Evolutionary conservation across 2,888 invertebrate species (phyloP).

Genomic region (Sesia apiformis): DNA sequence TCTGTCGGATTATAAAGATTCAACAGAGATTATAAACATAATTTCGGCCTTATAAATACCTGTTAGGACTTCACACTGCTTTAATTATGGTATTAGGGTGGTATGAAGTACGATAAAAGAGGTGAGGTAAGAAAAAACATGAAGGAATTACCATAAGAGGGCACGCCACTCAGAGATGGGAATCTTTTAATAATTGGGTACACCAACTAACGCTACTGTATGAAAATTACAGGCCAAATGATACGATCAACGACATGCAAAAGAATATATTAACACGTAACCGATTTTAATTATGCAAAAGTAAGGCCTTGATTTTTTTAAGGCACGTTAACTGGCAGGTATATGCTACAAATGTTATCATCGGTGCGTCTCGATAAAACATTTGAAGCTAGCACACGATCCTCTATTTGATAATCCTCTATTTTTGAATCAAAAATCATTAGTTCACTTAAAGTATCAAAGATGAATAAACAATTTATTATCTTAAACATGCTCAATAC

Average conservation of each 20-base stretch:
- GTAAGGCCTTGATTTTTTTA: constrained; percentile 44
- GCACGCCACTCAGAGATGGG: constrained; percentile 50
- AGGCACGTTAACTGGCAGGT: background rate
- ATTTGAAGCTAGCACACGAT: too few species aligned
- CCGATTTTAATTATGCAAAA: constrained; percentile 50
- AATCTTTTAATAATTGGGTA: constrained; percentile 57
- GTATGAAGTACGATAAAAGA: constrained; percentile 33
- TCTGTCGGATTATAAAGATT: background rate
- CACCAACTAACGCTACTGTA: constrained; percentile 31
- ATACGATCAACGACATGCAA: constrained; percentile 53
- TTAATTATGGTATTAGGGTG: constrained; percentile 50
- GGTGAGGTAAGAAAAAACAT: constrained; percentile 28
- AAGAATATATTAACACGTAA: constrained; percentile 51
- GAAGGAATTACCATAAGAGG: constrained; percentile 49
- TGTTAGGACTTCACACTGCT: constrained; percentile 31
- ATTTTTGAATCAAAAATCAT: too few species aligned
- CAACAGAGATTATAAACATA: background rate
- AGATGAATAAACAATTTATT: too few species aligned
- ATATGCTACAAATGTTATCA: too few species aligned
- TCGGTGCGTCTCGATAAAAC: too few species aligned
- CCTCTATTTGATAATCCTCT: too few species aligned
- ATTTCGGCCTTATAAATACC: constrained; percentile 12
- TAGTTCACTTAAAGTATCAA: too few species aligned
- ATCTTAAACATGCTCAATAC: too few species aligned
- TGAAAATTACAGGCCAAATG: constrained; percentile 32